Evolutionary conservation across 2,113 vertebrate genomes (phyloP).

Genomic region (Grus americana): DNA sequence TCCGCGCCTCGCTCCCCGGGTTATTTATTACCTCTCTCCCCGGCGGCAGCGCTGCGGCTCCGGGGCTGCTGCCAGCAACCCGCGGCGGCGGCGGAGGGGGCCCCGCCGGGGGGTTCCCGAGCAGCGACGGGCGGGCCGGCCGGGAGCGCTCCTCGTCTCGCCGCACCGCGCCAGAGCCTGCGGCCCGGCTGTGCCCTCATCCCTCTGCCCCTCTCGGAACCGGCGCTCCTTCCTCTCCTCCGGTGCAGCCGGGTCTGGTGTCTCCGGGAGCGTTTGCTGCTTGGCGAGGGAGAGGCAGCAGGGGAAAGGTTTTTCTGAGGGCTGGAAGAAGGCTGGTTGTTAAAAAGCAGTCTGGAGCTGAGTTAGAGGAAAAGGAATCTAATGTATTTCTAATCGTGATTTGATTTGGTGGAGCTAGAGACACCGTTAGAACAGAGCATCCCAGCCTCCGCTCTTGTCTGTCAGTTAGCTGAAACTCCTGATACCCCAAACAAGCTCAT

Average conservation of each 20-base stretch:
- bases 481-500: rapidly evolving
- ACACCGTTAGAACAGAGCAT: neutral
- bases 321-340: neutral
- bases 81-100: slow-evolving; percentile 76
- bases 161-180: neutral
- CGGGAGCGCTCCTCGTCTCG: neutral
- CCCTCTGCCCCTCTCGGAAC: neutral
- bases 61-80: slow-evolving; percentile 88
- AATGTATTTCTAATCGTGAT: rapidly evolving
- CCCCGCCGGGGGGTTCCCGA: slow-evolving; percentile 8
- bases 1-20: slow-evolving; percentile 87
- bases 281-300: neutral
- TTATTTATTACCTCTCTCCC: slow-evolving; percentile 96
- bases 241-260: neutral
- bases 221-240: neutral
- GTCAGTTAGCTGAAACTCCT: neutral
- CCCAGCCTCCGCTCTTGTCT: neutral
- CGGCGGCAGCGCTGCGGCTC: slow-evolving; percentile 91
- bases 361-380: neutral
- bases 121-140: slow-evolving; percentile 16
- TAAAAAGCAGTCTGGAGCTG: neutral
- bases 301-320: neutral
- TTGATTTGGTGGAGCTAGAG: neutral
- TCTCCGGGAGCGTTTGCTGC: neutral
- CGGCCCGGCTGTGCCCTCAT: neutral